These are phyloP conservation scores for Tetragonisca angustula DNA, from an alignment of 2,888 invertebrate species.

Conservation along the genomic window DNA sequence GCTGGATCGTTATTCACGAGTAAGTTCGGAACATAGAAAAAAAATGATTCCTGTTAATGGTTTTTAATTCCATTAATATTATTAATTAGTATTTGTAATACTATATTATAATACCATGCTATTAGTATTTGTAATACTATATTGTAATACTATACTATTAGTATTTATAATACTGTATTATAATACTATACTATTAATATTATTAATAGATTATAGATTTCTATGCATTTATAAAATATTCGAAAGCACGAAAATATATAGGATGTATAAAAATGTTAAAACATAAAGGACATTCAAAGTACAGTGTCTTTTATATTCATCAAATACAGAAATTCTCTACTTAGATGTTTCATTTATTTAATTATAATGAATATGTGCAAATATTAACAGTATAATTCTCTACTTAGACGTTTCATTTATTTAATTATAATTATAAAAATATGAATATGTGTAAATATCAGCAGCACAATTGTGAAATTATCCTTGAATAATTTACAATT, in stretches of 20 bases:
- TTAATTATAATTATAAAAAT: background rate
- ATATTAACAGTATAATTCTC: background rate
- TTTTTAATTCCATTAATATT: background rate
- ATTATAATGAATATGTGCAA: background rate
- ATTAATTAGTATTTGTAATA: background rate
- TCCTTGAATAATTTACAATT: background rate
- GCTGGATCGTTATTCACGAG: slow-evolving; percentile 18
- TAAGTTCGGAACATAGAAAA: background rate
- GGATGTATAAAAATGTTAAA: too few relatives aligned
- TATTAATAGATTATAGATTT: background rate
- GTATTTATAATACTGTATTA: too few relatives aligned
- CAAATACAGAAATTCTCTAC: background rate
- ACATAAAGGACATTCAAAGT: background rate
- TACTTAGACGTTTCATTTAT: background rate
- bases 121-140: background rate
- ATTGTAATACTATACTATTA: too few relatives aligned
- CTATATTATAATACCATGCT: too few relatives aligned
- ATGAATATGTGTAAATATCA: background rate
- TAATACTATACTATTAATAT: too few relatives aligned
- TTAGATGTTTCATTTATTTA: background rate
- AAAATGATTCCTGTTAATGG: too few relatives aligned
- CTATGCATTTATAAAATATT: background rate
- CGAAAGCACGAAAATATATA: background rate
- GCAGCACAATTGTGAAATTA: background rate
- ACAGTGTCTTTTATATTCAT: background rate